These are phyloP conservation scores for Danaus plexippus DNA, from an alignment of 1,140 invertebrate species.

Conservation along the genomic window DNA sequence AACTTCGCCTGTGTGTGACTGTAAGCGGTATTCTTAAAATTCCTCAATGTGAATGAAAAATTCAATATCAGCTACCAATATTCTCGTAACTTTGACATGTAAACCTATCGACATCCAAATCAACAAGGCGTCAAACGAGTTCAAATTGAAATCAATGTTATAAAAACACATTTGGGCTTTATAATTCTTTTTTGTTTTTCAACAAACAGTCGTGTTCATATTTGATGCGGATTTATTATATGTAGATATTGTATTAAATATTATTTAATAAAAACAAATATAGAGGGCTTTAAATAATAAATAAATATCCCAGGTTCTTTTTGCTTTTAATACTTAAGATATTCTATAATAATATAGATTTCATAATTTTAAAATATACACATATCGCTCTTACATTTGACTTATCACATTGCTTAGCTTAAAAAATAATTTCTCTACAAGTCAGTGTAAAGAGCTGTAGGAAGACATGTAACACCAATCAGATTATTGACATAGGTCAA, in stretches of 20 bases:
- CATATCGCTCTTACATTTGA: constrained; percentile 29
- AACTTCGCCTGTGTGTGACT: too few relatives aligned
- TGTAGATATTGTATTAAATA: too few relatives aligned
- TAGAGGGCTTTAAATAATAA: too few relatives aligned
- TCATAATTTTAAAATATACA: constrained; percentile 10
- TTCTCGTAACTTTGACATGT: not conserved
- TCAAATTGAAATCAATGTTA: not conserved
- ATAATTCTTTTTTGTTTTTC: too few relatives aligned
- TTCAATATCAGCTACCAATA: constrained; percentile 4
- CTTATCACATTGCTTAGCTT: constrained; percentile 32
- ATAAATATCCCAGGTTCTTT: too few relatives aligned
- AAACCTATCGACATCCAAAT: not conserved
- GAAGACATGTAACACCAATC: constrained; percentile 62
- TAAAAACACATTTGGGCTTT: too few relatives aligned
- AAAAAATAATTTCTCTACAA: constrained; percentile 55
- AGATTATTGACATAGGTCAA: constrained; percentile 30
- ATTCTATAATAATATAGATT: too few relatives aligned
- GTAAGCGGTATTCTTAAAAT: too few relatives aligned
- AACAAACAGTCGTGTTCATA: too few relatives aligned
- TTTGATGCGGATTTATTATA: too few relatives aligned
- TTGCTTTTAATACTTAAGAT: too few relatives aligned
- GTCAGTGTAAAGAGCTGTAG: constrained; percentile 71
- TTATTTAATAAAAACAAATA: too few relatives aligned
- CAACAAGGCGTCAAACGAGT: not conserved
- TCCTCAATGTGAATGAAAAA: not conserved